Base-by-base conservation (phyloP, 2,888 invertebrate genomes). In the Tupiocoris notatus region DNA sequence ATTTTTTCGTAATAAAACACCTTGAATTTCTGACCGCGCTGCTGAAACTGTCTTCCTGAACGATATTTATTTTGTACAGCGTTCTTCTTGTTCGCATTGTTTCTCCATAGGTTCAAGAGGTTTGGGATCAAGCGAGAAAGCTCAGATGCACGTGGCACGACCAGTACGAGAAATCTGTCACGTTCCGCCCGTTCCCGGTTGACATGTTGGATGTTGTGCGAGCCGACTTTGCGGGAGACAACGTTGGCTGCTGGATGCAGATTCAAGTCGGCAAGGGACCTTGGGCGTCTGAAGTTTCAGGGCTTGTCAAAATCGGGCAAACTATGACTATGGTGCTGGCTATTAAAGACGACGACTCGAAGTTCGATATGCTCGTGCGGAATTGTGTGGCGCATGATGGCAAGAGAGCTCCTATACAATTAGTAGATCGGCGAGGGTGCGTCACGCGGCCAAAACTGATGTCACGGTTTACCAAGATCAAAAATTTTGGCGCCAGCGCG, bases 301-400 rank as follows among this genome's bases (percentile, higher is more conserved):
- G 96, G 74, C 95, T 96, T 82, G 96, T 96, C 9, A 96, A 96
- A 86, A 96, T 96, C 80, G 96, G 96, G 22, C 96, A 96, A 84
- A 96, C 96, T 0, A 96, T 96, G 96, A 96, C 96, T 12, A 96
- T 96, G 96, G 96, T 79, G n/a, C 86, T 96, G 78, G 96, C 96
- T 21, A 96, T 96, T 82, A 96, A 96, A 85, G 96, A 96, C 81
- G 95, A 96, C 81, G 96, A 96, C 85, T 95, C 95, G 82, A 96
- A 96, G 86, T 96, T 96, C 84, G 96, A 96, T 82, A 96, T 96
- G 95, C 85, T 96, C 79, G 95, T 96, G 54, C 88, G 96, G 79
- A 96, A 96, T 84, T 96, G 96, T 84, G 95, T 96, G 21, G 96
- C 96, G 58, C 96, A 96, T 83, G 96, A 96, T 82, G 96, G 96